Evolutionary conservation across 2,113 vertebrate species (phyloP).

Genomic region (Lasiurus borealis): DNA sequence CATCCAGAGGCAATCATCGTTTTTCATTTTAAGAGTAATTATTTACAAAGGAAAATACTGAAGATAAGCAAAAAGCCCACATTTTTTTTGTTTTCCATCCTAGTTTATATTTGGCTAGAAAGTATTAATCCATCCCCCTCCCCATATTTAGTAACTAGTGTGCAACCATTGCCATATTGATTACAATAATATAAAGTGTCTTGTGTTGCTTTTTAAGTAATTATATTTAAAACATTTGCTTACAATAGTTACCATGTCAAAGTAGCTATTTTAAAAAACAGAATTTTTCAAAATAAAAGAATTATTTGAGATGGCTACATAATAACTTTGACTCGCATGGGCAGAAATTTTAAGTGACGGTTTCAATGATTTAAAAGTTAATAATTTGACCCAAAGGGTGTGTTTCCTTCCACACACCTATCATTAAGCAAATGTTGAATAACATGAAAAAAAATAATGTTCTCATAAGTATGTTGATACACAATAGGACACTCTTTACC

Average conservation of each 20-base stretch:
- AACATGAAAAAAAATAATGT: not conserved
- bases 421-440: conserved; percentile 3
- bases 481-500: not conserved
- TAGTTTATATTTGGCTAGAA: not conserved
- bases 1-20: not conserved
- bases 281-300: conserved; percentile 29
- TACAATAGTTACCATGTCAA: not conserved
- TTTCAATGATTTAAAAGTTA: not conserved
- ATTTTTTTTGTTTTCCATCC: not conserved
- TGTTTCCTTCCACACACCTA: not conserved
- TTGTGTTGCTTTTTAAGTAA: not conserved
- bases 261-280: not conserved
- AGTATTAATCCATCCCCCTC: not conserved
- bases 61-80: not conserved
- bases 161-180: not conserved
- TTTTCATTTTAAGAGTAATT: conserved; percentile 10
- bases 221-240: not conserved
- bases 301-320: conserved; percentile 8
- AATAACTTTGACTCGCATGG: not conserved
- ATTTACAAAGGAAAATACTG: not conserved
- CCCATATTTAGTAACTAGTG: not conserved
- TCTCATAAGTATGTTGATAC: too few species aligned
- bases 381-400: not conserved
- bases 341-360: not conserved
- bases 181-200: not conserved